Base-by-base conservation (phyloP, 2,888 invertebrate species). In the Anaspis maculata region DNA sequence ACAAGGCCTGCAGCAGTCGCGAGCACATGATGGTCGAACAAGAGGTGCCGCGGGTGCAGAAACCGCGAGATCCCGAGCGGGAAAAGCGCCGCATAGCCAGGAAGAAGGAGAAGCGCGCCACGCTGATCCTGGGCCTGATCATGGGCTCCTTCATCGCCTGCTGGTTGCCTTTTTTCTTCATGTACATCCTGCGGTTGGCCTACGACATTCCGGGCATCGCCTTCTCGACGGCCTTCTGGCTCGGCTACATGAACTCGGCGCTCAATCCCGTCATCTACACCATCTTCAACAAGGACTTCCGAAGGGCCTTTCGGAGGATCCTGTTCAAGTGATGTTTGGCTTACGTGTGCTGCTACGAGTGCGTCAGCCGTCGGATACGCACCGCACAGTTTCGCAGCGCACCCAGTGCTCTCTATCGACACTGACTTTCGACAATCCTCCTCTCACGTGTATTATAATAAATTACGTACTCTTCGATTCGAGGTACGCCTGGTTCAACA, bases 131-230 rank as follows among this genome's bases (percentile, higher is more conserved):
- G 45, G 97, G 97, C 22, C 77, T 98, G 40, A 96, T 98, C 48
- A 94, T 98, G 90, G 95, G 94, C 42, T 92, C 95, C 51, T 98
- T 98, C 64, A 96, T 97, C 52, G 84, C 94, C 37, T 95, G 95
- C 61, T 96, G 97, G 97, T 71, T 97, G 58, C 97, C 97, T 1
- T 98, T 98, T 68, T 98, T 97, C 76, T 83, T 89, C 62, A 74
- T 92, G 44, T 92, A 92, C 63, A 89, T 92, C 54, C 67, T 91
- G 33, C 82, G 84, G 59, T 86, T 91, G 5, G 76, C 87, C 35
- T 83, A 86, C 63, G 70, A 77, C 27, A 86, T 91, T 55, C 88
- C 90, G 1, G 76, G 75, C 9, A 79, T 83, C 53, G 88, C 87
- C 25, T 95, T 94, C 59, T 85, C 88, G 35, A 82, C 91, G 46